Evolutionary conservation across 2,888 invertebrate genomes (phyloP).

Genomic region (Athalia rosae): DNA sequence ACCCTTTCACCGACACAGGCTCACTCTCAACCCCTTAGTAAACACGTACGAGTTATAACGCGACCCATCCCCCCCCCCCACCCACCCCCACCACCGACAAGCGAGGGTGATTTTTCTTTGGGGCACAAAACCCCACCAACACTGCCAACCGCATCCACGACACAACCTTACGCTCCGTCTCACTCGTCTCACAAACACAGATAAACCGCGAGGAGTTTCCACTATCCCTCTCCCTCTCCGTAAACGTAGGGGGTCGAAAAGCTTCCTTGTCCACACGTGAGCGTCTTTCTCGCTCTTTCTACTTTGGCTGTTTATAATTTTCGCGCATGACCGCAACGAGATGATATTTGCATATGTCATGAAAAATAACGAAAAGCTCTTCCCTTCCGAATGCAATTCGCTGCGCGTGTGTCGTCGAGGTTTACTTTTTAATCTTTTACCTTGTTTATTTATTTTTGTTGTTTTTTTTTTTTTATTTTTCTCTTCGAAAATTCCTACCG

Average conservation of each 20-base stretch:
- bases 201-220: conserved; percentile 55
- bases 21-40: conserved; percentile 65
- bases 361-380: background rate
- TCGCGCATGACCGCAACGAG: conserved; percentile 62
- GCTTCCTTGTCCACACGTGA: conserved; percentile 48
- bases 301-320: conserved; percentile 61
- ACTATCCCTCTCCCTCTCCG: conserved; percentile 52
- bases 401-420: too few species aligned
- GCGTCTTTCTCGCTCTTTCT: conserved; percentile 33
- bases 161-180: conserved; percentile 8
- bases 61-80: conserved; percentile 45
- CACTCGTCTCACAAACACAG: conserved; percentile 51
- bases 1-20: conserved; percentile 63
- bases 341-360: background rate
- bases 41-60: conserved; percentile 56
- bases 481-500: too few species aligned
- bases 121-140: conserved; percentile 62
- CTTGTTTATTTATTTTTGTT: too few species aligned
- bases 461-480: too few species aligned
- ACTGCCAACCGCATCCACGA: conserved; percentile 7
- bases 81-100: conserved; percentile 44
- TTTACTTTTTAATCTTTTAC: too few species aligned
- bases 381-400: too few species aligned
- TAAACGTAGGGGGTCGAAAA: conserved; percentile 43
- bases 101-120: conserved; percentile 69